These are phyloP conservation scores for Napeogenes sylphis DNA, from an alignment of 2,888 invertebrate genomes.

Conservation along the genomic window DNA sequence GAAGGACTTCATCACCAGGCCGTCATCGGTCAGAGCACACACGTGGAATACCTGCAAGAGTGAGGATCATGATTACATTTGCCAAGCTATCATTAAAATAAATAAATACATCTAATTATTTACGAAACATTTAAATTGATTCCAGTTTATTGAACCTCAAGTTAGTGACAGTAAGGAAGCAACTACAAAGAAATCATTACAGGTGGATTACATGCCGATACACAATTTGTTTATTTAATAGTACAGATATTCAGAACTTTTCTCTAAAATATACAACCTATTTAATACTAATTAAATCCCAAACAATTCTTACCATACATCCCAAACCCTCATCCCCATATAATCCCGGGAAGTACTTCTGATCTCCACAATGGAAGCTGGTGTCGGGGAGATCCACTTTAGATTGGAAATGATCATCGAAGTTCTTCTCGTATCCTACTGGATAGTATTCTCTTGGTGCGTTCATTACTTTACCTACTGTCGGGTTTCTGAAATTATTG, in stretches of 20 bases:
- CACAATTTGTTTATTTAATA: too few relatives aligned
- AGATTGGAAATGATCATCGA: conserved; percentile 91
- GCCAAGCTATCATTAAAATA: background rate
- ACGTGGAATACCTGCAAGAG: conserved; percentile 90
- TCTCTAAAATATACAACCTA: too few relatives aligned
- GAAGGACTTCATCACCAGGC: conserved; percentile 93
- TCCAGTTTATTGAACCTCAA: background rate
- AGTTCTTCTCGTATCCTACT: conserved; percentile 91
- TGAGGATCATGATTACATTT: background rate
- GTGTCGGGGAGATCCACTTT: conserved; percentile 91
- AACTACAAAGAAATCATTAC: too few relatives aligned
- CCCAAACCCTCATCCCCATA: conserved; percentile 93
- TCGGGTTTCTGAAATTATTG: conserved; percentile 50
- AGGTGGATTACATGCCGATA: too few relatives aligned
- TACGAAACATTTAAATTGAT: too few relatives aligned
- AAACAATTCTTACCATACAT: conserved; percentile 84
- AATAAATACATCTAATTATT: too few relatives aligned
- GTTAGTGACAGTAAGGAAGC: too few relatives aligned
- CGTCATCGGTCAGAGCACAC: conserved; percentile 92
- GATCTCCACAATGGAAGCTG: conserved; percentile 90
- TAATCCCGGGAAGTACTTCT: conserved; percentile 93
- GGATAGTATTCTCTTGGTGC: conserved; percentile 93
- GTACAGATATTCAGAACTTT: too few relatives aligned
- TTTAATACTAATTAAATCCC: too few relatives aligned
- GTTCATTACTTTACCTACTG: conserved; percentile 86